Percentiles rank a stretch among this genome's conserved stretches.
These are phyloP conservation scores for Callithrix jacchus DNA, from an alignment of 2,113 vertebrate genomes.

Conservation along the genomic window DNA sequence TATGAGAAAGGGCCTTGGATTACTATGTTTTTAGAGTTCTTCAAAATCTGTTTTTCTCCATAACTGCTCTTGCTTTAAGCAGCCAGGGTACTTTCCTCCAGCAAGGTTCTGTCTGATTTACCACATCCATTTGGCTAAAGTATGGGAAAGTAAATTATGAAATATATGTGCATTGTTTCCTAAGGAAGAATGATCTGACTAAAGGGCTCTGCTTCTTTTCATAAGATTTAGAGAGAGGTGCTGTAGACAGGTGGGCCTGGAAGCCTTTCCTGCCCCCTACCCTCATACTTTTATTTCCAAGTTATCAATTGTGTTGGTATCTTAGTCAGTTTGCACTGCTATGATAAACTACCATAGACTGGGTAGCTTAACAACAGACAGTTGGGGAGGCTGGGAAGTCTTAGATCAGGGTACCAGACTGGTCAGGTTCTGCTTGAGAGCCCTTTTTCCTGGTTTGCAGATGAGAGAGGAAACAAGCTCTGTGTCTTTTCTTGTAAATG, in stretches of 20 bases:
- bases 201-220: background rate
- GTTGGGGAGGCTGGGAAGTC: background rate
- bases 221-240: background rate
- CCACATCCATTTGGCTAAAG: background rate
- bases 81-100: background rate
- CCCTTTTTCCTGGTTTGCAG: background rate
- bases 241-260: background rate
- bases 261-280: background rate
- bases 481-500: background rate
- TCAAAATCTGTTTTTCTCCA: background rate
- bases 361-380: background rate
- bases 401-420: background rate
- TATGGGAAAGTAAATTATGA: background rate
- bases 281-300: background rate
- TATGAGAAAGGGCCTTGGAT: background rate
- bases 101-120: background rate
- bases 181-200: background rate
- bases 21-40: background rate
- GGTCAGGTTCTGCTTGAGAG: background rate
- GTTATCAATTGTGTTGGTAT: background rate
- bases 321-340: background rate
- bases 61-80: background rate
- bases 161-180: background rate
- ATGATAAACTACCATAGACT: accelerated
- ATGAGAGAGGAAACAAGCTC: background rate